phyloP scores from a whole-genome alignment of 1,140 invertebrate species.

The fruit fly (Drosophila melanogaster) region DNA sequence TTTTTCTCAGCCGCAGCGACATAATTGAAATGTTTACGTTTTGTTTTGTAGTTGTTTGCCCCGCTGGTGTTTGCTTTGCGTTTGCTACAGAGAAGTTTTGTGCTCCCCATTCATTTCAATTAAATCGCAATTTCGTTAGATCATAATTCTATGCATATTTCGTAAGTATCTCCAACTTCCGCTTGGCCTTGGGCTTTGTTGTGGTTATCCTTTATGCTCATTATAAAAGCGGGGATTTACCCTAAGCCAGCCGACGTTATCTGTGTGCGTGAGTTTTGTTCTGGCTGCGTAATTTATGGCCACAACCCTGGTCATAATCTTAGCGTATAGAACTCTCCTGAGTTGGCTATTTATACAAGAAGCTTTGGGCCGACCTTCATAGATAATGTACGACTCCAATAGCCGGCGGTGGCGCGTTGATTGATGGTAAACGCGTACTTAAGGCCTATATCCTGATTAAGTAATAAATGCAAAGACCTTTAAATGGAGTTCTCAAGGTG shows the following conservation, averaged over 20 bases:
- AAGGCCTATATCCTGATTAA: slow-evolving; percentile 15
- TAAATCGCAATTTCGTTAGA: slow-evolving; percentile 66
- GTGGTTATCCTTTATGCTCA: slow-evolving; percentile 62
- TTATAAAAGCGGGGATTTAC: slow-evolving; percentile 66
- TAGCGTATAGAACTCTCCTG: slow-evolving; percentile 8
- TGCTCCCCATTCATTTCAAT: slow-evolving; percentile 67
- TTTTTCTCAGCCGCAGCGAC: slow-evolving; percentile 57
- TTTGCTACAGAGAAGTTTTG: slow-evolving; percentile 33
- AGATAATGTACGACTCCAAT: slow-evolving; percentile 15
- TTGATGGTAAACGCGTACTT: slow-evolving; percentile 36
- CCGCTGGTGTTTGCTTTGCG: slow-evolving; percentile 4
- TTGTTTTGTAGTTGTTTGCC: slow-evolving; percentile 39
- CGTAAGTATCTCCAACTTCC: slow-evolving; percentile 22
- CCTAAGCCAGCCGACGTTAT: slow-evolving; percentile 22
- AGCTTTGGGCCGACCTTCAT: slow-evolving; percentile 27
- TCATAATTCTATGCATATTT: slow-evolving; percentile 58
- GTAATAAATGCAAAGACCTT: background rate
- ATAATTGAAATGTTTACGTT: slow-evolving; percentile 79
- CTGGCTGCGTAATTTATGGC: slow-evolving; percentile 61
- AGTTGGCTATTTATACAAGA: slow-evolving; percentile 40
- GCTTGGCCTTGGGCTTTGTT: slow-evolving; percentile 36
- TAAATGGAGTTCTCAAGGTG: too few relatives aligned
- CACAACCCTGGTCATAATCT: slow-evolving; percentile 20
- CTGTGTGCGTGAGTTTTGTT: slow-evolving; percentile 15
- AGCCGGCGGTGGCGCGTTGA: slow-evolving; percentile 10